These are phyloP conservation scores for Megaceryle maxima DNA, from an alignment of 2,113 vertebrate genomes.

Conservation along the genomic window DNA sequence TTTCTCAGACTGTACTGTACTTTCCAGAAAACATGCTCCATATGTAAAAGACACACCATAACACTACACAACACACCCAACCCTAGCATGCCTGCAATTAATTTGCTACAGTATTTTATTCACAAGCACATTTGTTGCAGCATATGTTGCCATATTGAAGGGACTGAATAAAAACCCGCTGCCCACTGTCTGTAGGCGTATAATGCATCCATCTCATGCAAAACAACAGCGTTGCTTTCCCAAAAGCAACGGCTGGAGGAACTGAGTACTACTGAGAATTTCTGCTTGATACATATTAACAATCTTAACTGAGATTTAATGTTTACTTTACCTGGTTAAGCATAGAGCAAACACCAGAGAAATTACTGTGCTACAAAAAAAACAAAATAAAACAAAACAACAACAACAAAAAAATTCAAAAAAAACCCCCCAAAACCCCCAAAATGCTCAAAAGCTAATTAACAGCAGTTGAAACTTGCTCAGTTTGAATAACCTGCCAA, in stretches of 20 bases:
- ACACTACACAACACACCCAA: not conserved
- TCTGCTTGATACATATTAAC: not conserved
- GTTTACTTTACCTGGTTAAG: slow-evolving; percentile 40
- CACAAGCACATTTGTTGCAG: not conserved
- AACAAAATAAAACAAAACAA: not conserved
- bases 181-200: not conserved
- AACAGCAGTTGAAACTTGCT: slow-evolving; percentile 34
- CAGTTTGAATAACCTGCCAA: slow-evolving; percentile 20
- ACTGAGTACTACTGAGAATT: not conserved
- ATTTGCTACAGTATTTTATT: not conserved
- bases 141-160: not conserved
- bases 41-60: not conserved
- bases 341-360: slow-evolving; percentile 23
- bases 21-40: not conserved
- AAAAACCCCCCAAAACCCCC: too few species aligned
- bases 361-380: not conserved
- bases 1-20: not conserved
- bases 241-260: not conserved
- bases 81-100: fast-evolving
- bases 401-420: too few species aligned
- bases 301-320: slow-evolving; percentile 65
- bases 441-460: slow-evolving; percentile 48
- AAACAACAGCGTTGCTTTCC: not conserved
- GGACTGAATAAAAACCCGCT: not conserved
- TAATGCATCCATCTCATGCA: not conserved